These are phyloP conservation scores for Xestia c-nigrum DNA, from an alignment of 2,888 invertebrate genomes.

Conservation along the genomic window DNA sequence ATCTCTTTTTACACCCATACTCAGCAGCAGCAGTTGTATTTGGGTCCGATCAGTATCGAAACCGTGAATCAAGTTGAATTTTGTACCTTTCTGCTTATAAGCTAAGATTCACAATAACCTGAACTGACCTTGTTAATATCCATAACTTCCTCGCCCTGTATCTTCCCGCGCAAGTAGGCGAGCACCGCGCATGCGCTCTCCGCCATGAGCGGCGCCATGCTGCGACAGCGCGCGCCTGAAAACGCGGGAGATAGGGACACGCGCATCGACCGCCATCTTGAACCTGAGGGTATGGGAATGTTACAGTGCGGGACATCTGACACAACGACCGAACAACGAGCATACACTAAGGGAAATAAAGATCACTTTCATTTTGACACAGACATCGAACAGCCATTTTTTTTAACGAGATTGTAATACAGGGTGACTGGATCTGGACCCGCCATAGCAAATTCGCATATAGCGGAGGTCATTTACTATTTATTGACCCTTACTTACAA, in stretches of 20 bases:
- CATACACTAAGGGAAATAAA: not conserved
- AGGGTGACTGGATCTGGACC: no score
- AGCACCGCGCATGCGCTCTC: slow-evolving; percentile 72
- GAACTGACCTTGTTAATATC: slow-evolving; percentile 74
- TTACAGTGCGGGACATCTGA: not conserved
- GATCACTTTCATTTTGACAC: not conserved
- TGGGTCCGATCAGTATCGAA: not conserved
- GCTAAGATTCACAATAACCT: not conserved
- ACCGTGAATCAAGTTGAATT: not conserved
- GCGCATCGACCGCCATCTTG: slow-evolving; percentile 79
- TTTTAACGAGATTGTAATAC: not conserved
- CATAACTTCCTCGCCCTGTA: slow-evolving; percentile 59
- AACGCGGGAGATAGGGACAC: slow-evolving; percentile 77
- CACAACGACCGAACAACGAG: not conserved
- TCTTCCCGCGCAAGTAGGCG: slow-evolving; percentile 60
- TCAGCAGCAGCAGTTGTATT: not conserved
- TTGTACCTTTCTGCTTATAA: no score
- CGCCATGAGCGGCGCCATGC: slow-evolving; percentile 79
- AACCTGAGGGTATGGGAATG: slow-evolving; percentile 63
- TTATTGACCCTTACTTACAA: no score
- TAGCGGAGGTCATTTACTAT: no score
- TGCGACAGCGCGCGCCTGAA: slow-evolving; percentile 76
- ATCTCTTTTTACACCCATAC: not conserved
- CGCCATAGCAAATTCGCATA: no score
- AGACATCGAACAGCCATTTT: not conserved